Percentiles rank a stretch among this genome's conserved stretches.
Conservation (phyloP, 2,113 vertebrate species). For the Mesocricetus auratus region DNA sequence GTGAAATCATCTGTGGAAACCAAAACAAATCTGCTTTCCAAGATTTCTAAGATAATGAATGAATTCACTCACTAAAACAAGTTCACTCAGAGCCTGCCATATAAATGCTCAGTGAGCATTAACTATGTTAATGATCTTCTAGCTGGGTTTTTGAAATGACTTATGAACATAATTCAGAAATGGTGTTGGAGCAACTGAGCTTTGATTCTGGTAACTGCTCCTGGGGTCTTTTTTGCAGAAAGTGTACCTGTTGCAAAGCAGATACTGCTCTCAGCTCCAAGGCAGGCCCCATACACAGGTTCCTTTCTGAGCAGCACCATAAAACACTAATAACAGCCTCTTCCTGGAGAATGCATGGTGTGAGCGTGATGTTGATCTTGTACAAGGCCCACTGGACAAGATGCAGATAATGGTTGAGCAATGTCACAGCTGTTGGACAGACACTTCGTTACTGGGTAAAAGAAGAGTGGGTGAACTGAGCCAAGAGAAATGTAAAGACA, state of each 20-base stretch:
- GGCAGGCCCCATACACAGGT: not conserved
- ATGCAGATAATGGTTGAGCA: not conserved
- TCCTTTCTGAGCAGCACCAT: not conserved
- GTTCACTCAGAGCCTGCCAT: not conserved
- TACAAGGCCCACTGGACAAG: not conserved
- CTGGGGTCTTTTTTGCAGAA: not conserved
- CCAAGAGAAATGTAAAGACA: not conserved
- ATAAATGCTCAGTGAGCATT: not conserved
- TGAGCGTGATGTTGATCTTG: not conserved
- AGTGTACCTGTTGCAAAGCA: not conserved
- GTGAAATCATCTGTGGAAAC: not conserved
- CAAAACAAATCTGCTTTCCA: conserved; percentile 2
- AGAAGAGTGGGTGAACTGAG: not conserved
- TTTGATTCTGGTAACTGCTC: not conserved
- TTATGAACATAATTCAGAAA: conserved; percentile 26
- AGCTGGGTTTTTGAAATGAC: not conserved
- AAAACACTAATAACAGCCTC: not conserved
- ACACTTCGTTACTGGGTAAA: not conserved
- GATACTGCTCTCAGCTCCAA: not conserved
- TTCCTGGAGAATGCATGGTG: accelerated
- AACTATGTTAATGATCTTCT: not conserved
- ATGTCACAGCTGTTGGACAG: not conserved
- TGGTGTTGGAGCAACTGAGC: not conserved
- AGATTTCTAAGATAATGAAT: not conserved
- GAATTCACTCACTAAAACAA: not conserved